Percentiles rank a stretch among this genome's conserved stretches.
phyloP scores from a whole-genome alignment of 1,140 invertebrate genomes.

The Tetramorium alpestre region DNA sequence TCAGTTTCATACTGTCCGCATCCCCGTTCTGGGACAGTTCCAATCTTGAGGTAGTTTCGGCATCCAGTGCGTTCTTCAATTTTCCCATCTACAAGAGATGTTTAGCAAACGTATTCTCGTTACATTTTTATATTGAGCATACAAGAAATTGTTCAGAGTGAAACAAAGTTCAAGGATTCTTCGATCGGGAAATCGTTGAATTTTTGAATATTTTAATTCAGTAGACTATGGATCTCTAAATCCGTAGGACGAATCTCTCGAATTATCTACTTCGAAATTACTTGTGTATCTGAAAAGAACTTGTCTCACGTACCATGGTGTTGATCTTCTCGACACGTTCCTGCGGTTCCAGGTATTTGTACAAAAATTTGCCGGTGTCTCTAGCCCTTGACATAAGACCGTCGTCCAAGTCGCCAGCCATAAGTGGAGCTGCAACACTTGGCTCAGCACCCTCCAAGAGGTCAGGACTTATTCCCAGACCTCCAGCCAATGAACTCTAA shows the following conservation, averaged over 20 bases:
- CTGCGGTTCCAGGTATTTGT: slow-evolving; percentile 87
- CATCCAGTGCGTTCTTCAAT: slow-evolving; percentile 90
- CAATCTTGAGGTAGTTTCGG: slow-evolving; percentile 86
- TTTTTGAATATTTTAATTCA: background rate
- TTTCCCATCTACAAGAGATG: slow-evolving; percentile 88
- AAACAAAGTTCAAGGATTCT: background rate
- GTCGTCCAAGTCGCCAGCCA: slow-evolving; percentile 89
- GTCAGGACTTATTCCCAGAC: slow-evolving; percentile 84
- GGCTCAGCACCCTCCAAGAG: slow-evolving; percentile 84
- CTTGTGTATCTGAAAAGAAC: slow-evolving; percentile 1
- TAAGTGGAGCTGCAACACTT: slow-evolving; percentile 85
- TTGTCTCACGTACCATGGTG: slow-evolving; percentile 87
- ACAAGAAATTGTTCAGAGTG: background rate
- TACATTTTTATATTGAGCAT: slow-evolving; percentile 24
- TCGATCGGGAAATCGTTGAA: background rate
- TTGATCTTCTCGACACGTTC: slow-evolving; percentile 90
- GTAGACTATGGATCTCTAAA: background rate
- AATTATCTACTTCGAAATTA: background rate
- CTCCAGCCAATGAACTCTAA: slow-evolving; percentile 84
- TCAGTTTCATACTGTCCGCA: slow-evolving; percentile 86
- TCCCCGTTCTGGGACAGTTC: slow-evolving; percentile 81
- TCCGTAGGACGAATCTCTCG: background rate
- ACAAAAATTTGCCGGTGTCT: slow-evolving; percentile 91
- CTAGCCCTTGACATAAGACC: slow-evolving; percentile 92
- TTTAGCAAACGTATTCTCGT: background rate